phyloP scores from a whole-genome alignment of 2,888 invertebrate species.

The Pediacus dermestoides region DNA sequence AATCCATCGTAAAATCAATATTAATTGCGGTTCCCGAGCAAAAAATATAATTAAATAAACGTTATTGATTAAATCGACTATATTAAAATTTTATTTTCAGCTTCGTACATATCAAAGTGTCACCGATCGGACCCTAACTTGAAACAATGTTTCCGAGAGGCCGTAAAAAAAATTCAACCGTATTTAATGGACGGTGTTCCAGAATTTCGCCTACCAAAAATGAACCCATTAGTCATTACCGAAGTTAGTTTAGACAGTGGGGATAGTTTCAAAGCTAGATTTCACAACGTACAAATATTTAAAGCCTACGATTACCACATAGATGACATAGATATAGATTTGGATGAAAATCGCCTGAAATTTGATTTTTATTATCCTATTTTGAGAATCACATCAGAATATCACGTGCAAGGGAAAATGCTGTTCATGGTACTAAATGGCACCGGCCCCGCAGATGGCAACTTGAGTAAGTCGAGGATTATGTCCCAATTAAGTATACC shows the following conservation, averaged over 20 bases:
- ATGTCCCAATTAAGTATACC: not conserved
- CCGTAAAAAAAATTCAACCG: not conserved
- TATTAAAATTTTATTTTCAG: too few species aligned
- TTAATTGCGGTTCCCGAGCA: too few species aligned
- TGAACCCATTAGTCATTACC: not conserved
- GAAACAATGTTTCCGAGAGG: not conserved
- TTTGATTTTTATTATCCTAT: constrained; percentile 60
- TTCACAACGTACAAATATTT: not conserved
- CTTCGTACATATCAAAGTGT: constrained; percentile 2
- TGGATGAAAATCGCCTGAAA: constrained; percentile 52
- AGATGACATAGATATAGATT: constrained; percentile 52
- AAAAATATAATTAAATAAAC: too few species aligned
- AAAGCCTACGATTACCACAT: not conserved
- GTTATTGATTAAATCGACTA: too few species aligned
- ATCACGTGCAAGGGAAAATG: constrained; percentile 64
- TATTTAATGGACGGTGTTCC: not conserved
- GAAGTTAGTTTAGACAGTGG: not conserved
- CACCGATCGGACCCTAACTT: not conserved
- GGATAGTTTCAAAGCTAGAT: not conserved
- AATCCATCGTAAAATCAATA: too few species aligned
- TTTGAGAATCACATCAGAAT: constrained; percentile 59
- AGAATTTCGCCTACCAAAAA: not conserved
- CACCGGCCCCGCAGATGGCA: constrained; percentile 59
- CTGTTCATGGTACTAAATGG: constrained; percentile 67
- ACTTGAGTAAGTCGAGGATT: constrained; percentile 59